phyloP scores from a whole-genome alignment of 2,888 invertebrate species.

The Minunthozetes semirufus region DNA sequence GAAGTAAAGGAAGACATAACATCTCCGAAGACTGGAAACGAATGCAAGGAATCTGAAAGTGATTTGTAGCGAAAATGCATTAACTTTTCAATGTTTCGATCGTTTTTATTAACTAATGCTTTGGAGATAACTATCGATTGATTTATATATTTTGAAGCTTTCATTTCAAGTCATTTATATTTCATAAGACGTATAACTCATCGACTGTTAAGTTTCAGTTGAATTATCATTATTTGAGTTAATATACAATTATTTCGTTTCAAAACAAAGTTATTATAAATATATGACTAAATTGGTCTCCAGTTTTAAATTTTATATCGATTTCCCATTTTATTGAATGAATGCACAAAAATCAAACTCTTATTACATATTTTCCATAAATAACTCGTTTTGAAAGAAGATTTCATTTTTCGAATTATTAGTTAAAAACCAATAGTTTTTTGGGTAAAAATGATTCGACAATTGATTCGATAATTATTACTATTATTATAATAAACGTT shows the following conservation, averaged over 20 bases:
- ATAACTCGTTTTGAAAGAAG: neutral
- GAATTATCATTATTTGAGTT: neutral
- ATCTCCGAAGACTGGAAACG: neutral
- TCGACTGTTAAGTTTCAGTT: neutral
- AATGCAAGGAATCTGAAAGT: neutral
- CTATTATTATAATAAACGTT: slow-evolving; percentile 13
- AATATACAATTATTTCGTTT: neutral
- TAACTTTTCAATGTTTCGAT: neutral
- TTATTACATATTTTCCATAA: slow-evolving; percentile 1
- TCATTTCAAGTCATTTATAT: neutral
- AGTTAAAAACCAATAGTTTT: neutral
- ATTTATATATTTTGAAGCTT: neutral
- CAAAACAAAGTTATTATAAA: too few relatives aligned
- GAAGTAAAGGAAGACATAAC: neutral
- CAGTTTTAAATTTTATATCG: neutral
- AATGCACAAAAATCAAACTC: slow-evolving; percentile 9
- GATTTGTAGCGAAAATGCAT: neutral
- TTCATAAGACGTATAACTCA: too few relatives aligned
- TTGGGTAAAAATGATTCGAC: slow-evolving; percentile 24
- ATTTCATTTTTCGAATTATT: slow-evolving; percentile 4
- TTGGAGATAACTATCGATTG: too few relatives aligned
- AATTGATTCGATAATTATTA: neutral
- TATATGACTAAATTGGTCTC: neutral
- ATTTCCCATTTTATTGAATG: neutral
- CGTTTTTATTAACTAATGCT: too few relatives aligned